Evolutionary conservation across 2,797 vertebrate genomes (phyloP).

Genomic region (Urosaurus nigricauda): DNA sequence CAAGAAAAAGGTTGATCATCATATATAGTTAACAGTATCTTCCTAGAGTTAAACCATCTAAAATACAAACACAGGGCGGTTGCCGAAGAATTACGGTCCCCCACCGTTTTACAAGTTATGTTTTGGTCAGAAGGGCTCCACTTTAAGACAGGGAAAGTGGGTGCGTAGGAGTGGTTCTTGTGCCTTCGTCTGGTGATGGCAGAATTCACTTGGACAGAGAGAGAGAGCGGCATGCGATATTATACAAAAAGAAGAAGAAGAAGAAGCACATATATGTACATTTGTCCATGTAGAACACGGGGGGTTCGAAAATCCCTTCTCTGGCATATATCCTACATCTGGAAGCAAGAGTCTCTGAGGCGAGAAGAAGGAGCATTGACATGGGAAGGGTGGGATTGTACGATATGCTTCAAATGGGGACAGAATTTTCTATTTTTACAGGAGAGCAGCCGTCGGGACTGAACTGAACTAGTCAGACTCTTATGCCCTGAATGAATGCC

Average conservation of each 20-base stretch:
- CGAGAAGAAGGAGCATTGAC: neutral
- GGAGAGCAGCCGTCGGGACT: neutral
- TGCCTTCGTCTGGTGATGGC: neutral
- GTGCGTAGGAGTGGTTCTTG: neutral
- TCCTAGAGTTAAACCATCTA: slow-evolving; percentile 63
- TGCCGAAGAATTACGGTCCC: slow-evolving; percentile 56
- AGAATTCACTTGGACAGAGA: slow-evolving; percentile 25
- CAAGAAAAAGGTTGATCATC: slow-evolving; percentile 38
- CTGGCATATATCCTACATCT: too few species aligned
- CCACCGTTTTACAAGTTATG: slow-evolving; percentile 10
- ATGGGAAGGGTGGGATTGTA: neutral
- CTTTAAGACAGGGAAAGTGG: slow-evolving; percentile 34
- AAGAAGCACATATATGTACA: slow-evolving; percentile 55
- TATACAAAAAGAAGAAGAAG: slow-evolving; percentile 39
- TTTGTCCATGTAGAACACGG: neutral
- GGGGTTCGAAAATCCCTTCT: neutral
- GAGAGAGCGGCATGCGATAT: slow-evolving; percentile 50
- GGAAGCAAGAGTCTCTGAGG: slow-evolving; percentile 41
- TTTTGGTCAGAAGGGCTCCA: slow-evolving; percentile 28
- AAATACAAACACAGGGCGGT: slow-evolving; percentile 56
- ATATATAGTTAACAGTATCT: slow-evolving; percentile 49
- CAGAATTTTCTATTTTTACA: slow-evolving; percentile 24
- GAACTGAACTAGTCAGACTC: too few species aligned
- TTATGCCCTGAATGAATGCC: too few species aligned
- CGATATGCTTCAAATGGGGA: slow-evolving; percentile 23